Conservation (phyloP, 1,140 invertebrate genomes). For the Ips nitidus region DNA sequence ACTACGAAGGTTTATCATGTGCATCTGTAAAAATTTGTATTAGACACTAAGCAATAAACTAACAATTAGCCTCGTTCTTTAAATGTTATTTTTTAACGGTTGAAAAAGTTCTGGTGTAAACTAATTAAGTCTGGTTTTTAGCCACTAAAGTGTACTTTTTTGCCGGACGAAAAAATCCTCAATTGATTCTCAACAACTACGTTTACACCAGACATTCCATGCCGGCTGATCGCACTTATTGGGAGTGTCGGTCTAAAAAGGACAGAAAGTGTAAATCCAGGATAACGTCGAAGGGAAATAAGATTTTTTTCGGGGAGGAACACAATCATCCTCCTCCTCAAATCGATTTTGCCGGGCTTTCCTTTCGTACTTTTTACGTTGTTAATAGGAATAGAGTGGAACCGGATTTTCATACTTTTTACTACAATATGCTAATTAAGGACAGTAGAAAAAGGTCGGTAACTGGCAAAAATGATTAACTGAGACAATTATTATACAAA, state of each 20-base stretch:
- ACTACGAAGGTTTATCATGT: conserved; percentile 10
- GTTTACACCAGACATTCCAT: conserved; percentile 37
- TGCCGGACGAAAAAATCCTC: conserved; percentile 39
- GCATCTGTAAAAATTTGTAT: neutral
- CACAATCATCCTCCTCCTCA: conserved; percentile 40
- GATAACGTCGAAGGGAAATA: conserved; percentile 33
- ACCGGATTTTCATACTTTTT: conserved; percentile 31
- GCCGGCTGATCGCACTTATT: conserved; percentile 36
- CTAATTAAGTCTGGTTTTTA: conserved; percentile 17
- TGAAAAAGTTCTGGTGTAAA: neutral
- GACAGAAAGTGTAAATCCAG: conserved; percentile 39
- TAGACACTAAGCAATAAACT: no score
- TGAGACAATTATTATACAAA: no score
- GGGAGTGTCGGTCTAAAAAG: conserved; percentile 41
- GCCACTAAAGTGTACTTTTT: conserved; percentile 39
- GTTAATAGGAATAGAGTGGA: conserved; percentile 26
- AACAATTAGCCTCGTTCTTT: no score
- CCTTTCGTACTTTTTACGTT: conserved; percentile 25
- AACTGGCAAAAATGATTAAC: neutral
- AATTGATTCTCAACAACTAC: conserved; percentile 40
- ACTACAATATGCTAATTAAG: conserved; percentile 27
- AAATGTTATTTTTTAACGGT: no score
- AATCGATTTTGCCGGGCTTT: conserved; percentile 30
- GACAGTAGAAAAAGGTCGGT: neutral
- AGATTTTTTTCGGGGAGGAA: conserved; percentile 32